phyloP scores from a whole-genome alignment of 2,113 vertebrate genomes.

The Gopherus evgoodei region DNA sequence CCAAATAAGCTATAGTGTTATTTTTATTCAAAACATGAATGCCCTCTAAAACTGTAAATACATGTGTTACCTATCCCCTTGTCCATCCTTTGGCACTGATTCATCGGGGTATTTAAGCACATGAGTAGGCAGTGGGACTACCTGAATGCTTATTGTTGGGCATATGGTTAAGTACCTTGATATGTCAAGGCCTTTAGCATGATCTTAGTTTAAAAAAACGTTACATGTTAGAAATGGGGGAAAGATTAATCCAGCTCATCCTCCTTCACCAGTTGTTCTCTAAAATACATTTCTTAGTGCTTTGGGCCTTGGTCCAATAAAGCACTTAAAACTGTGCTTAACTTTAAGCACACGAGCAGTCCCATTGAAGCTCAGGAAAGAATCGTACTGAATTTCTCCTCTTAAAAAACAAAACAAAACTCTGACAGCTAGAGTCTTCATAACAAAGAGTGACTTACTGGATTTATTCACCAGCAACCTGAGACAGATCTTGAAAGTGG shows the following conservation, averaged over 20 bases:
- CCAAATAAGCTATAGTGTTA: neutral
- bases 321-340: neutral
- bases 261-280: neutral
- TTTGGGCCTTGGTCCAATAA: neutral
- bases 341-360: neutral
- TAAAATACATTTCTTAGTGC: neutral
- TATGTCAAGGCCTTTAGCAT: neutral
- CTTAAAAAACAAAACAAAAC: neutral
- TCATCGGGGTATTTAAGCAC: neutral
- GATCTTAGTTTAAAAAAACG: neutral
- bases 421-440: neutral
- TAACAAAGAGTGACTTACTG: neutral
- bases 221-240: neutral
- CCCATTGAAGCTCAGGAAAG: neutral
- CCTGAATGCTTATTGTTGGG: neutral
- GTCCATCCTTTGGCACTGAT: neutral
- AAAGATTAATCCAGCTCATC: neutral
- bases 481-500: conserved; percentile 43
- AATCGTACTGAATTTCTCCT: neutral
- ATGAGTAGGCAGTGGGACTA: neutral
- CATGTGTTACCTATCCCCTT: neutral
- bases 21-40: neutral
- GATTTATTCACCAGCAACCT: neutral
- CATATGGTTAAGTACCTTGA: neutral
- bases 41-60: neutral